Conservation (phyloP, 2,888 invertebrate genomes). For the Portevinia maculata region DNA sequence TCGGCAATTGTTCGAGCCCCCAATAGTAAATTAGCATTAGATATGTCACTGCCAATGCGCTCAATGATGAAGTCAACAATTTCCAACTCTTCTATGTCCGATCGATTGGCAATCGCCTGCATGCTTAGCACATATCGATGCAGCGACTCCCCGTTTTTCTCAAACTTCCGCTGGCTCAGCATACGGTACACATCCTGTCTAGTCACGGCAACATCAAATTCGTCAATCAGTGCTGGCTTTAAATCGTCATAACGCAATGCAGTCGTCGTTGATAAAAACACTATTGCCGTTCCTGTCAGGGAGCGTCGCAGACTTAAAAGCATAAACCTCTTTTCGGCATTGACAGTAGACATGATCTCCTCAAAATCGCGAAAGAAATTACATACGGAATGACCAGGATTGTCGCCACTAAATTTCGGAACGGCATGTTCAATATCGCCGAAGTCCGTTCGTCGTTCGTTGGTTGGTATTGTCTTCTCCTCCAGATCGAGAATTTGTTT, state of each 20-base stretch:
- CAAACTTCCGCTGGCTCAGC: slow-evolving; percentile 10
- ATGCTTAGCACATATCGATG: slow-evolving; percentile 31
- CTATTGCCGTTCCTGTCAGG: slow-evolving; percentile 1
- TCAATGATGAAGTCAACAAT: slow-evolving; percentile 24
- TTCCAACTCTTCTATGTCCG: slow-evolving; percentile 10
- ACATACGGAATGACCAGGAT: slow-evolving; percentile 11
- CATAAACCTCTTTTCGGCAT: slow-evolving; percentile 17
- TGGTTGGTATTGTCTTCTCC: neutral
- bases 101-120: slow-evolving; percentile 21
- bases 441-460: neutral
- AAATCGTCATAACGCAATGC: slow-evolving; percentile 14
- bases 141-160: slow-evolving; percentile 14
- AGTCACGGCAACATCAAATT: slow-evolving; percentile 36
- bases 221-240: slow-evolving; percentile 30
- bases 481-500: slow-evolving; percentile 5
- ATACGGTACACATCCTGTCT: slow-evolving; percentile 46
- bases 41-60: neutral
- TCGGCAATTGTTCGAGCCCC: slow-evolving; percentile 28
- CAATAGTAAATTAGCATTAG: slow-evolving; percentile 14
- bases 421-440: slow-evolving; percentile 15
- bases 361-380: slow-evolving; percentile 36
- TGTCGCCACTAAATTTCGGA: slow-evolving; percentile 27
- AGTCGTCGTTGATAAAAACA: neutral
- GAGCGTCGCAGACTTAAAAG: no score
- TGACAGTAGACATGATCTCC: slow-evolving; percentile 15